phyloP scores from a whole-genome alignment of 1,140 invertebrate species.

The Chlorops oryzae region DNA sequence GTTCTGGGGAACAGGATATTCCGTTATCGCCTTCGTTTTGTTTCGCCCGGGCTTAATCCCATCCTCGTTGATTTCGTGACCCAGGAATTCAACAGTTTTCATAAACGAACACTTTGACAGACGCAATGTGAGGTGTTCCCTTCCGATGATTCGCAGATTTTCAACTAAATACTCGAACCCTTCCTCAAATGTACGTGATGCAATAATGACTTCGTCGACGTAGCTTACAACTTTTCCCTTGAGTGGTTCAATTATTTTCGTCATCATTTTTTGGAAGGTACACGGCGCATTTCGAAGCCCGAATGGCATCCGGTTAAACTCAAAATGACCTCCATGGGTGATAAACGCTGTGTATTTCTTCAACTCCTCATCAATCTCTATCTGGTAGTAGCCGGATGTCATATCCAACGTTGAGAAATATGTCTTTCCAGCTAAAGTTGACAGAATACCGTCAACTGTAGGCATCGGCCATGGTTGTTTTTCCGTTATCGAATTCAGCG shows the following conservation, averaged over 20 bases:
- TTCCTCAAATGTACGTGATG: too few relatives aligned
- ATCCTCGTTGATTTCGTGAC: too few relatives aligned
- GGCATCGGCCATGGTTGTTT: slow-evolving; percentile 52
- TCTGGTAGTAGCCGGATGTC: slow-evolving; percentile 51
- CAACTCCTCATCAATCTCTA: slow-evolving; percentile 36
- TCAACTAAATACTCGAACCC: too few relatives aligned
- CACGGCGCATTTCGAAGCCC: slow-evolving; percentile 24
- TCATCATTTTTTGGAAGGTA: slow-evolving; percentile 7
- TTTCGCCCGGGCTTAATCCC: too few relatives aligned
- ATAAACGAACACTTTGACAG: too few relatives aligned
- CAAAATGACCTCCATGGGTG: slow-evolving; percentile 26
- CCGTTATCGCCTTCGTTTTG: slow-evolving; percentile 21
- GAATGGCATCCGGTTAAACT: slow-evolving; percentile 27
- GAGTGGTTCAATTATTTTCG: too few relatives aligned
- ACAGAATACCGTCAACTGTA: too few relatives aligned
- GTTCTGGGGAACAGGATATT: slow-evolving; percentile 29
- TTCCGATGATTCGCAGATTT: too few relatives aligned
- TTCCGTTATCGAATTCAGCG: slow-evolving; percentile 43
- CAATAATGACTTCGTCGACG: too few relatives aligned
- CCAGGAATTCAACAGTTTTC: too few relatives aligned
- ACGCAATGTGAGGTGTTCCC: too few relatives aligned
- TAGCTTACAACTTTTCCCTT: too few relatives aligned
- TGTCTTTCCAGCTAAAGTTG: slow-evolving; percentile 49
- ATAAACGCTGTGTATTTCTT: slow-evolving; percentile 47
- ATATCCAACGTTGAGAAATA: slow-evolving; percentile 45